Percentiles rank a stretch among this genome's conserved stretches.
Conservation (phyloP, 2,888 invertebrate species). For the Piscicola geometra region DNA sequence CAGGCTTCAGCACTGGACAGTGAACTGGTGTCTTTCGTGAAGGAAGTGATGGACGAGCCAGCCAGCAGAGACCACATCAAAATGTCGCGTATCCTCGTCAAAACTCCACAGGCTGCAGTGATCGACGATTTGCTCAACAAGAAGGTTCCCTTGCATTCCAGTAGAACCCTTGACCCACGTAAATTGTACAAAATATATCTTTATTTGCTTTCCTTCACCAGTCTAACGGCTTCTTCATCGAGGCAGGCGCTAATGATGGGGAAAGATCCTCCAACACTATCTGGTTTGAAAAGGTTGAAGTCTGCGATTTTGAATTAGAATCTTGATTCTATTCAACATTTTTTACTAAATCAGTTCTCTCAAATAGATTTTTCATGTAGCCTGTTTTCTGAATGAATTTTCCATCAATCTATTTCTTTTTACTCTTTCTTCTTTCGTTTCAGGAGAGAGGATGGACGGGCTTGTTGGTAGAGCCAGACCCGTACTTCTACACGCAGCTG, state of each 20-base stretch:
- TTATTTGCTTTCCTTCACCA: not conserved
- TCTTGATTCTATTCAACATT: no score
- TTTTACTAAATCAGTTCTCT: no score
- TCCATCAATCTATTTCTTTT: no score
- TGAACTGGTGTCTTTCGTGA: constrained; percentile 30
- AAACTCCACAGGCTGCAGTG: constrained; percentile 31
- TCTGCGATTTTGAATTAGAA: no score
- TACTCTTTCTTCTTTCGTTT: no score
- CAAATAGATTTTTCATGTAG: no score
- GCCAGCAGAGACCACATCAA: not conserved
- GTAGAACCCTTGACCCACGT: not conserved
- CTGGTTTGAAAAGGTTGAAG: constrained; percentile 67
- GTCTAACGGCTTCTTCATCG: constrained; percentile 68
- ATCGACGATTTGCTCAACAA: constrained; percentile 7
- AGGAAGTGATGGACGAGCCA: constrained; percentile 12
- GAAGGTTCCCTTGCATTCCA: not conserved
- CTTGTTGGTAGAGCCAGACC: no score
- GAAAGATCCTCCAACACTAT: constrained; percentile 65
- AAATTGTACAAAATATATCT: no score
- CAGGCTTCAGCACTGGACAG: constrained; percentile 18
- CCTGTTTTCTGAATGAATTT: no score
- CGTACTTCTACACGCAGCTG: no score
- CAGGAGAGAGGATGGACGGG: constrained; percentile 54
- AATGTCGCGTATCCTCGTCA: constrained; percentile 2
- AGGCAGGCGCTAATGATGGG: constrained; percentile 64